A percentile compares a stretch with the other conserved stretches of the same genome.
phyloP scores from a whole-genome alignment of 2,113 vertebrate species.

The Odontesthes bonariensis region DNA sequence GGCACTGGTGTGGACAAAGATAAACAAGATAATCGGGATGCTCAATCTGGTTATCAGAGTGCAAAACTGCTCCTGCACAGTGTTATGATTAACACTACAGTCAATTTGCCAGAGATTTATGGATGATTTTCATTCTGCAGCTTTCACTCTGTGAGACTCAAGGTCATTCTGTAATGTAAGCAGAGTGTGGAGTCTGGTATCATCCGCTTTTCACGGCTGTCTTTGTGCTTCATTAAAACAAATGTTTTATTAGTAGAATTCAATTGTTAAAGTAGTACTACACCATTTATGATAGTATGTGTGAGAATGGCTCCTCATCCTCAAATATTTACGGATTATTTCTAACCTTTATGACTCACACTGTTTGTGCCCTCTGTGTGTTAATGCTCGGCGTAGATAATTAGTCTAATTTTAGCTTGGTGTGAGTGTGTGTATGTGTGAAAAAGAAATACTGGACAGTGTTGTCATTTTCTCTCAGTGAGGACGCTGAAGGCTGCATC shows the following conservation, averaged over 20 bases:
- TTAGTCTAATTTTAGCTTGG: slow-evolving; percentile 72
- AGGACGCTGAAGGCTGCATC: slow-evolving; percentile 54
- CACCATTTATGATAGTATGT: slow-evolving; percentile 17
- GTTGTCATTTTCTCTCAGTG: slow-evolving; percentile 53
- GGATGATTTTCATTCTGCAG: background rate
- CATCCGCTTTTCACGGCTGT: background rate
- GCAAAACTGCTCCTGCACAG: background rate
- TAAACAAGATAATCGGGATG: background rate
- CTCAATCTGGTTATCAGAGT: no score
- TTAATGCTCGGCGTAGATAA: slow-evolving; percentile 62
- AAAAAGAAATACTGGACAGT: slow-evolving; percentile 45
- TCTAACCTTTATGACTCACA: slow-evolving; percentile 42
- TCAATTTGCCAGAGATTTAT: no score
- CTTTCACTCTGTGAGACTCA: background rate
- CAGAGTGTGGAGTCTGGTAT: background rate
- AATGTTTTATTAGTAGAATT: background rate
- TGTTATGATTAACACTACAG: background rate
- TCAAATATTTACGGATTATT: slow-evolving; percentile 33
- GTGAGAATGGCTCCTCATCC: background rate
- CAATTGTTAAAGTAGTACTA: background rate
- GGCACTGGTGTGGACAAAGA: background rate
- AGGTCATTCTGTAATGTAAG: background rate
- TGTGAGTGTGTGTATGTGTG: slow-evolving; percentile 50
- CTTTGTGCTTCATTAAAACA: background rate
- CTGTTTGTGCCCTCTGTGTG: slow-evolving; percentile 48